phyloP scores from a whole-genome alignment of 2,888 invertebrate species.

The Athripsodes cinereus region DNA sequence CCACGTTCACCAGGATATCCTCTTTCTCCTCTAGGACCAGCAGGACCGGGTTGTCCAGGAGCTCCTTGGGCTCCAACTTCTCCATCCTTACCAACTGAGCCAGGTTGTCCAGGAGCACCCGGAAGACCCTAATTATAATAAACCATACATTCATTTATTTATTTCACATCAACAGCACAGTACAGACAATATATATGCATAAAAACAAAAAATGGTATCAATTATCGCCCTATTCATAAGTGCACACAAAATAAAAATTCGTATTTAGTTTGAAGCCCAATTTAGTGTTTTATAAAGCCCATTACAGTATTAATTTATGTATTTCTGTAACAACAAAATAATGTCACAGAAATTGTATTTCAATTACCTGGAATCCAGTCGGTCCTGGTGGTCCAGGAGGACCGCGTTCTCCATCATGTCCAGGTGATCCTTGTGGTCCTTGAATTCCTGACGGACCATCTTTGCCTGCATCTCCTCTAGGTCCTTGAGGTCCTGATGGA shows the following conservation, averaged over 20 bases:
- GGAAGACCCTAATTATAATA: constrained; percentile 58
- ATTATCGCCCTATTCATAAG: too few species aligned
- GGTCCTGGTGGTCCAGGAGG: constrained; percentile 70
- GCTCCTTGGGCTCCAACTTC: constrained; percentile 66
- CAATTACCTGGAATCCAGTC: constrained; percentile 68
- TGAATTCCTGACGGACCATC: constrained; percentile 70
- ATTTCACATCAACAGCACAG: too few species aligned
- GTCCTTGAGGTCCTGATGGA: constrained; percentile 66
- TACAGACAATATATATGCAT: too few species aligned
- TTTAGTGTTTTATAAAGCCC: too few species aligned
- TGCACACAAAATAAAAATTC: too few species aligned
- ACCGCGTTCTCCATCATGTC: constrained; percentile 70
- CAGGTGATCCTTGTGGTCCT: constrained; percentile 66
- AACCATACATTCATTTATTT: too few species aligned
- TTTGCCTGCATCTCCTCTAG: constrained; percentile 72
- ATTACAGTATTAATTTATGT: neutral
- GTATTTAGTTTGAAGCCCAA: too few species aligned
- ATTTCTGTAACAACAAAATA: neutral
- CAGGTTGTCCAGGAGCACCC: constrained; percentile 66
- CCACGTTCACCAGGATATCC: constrained; percentile 76
- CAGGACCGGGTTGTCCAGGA: constrained; percentile 52
- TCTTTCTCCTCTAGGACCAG: constrained; percentile 58
- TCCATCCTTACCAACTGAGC: constrained; percentile 75
- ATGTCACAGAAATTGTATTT: constrained; percentile 10
- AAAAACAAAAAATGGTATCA: too few species aligned